Evolutionary conservation across 2,888 invertebrate species (phyloP).

Genomic region (Eremobia ochroleuca): DNA sequence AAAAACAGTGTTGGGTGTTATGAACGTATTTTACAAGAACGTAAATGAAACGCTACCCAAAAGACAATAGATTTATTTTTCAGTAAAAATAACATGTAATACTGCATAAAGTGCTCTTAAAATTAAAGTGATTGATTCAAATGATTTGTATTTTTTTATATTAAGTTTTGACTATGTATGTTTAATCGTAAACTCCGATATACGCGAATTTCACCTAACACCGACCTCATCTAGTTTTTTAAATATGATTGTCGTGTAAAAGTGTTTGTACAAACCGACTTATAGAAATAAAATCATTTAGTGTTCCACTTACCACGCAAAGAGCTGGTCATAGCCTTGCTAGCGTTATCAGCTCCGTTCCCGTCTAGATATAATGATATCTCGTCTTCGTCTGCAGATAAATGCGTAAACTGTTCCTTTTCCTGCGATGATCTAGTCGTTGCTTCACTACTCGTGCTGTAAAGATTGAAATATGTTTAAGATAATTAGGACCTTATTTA

Average conservation of each 20-base stretch:
- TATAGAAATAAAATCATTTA: neutral
- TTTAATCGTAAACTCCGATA: no score
- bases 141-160: no score
- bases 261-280: neutral
- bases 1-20: no score
- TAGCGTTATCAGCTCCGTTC: constrained; percentile 83
- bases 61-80: no score
- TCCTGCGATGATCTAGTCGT: constrained; percentile 85
- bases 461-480: constrained; percentile 42
- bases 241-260: neutral
- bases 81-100: no score
- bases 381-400: constrained; percentile 95
- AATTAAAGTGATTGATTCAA: no score
- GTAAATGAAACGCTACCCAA: no score
- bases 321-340: constrained; percentile 79
- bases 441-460: constrained; percentile 90
- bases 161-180: no score
- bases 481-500: neutral
- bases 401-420: constrained; percentile 91
- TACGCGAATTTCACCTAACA: no score
- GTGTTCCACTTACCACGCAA: constrained; percentile 76
- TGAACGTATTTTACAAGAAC: no score
- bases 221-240: neutral
- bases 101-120: no score
- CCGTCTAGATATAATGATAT: constrained; percentile 95